Base-by-base conservation (phyloP, 2,113 vertebrate genomes). In the Scomber japonicus region DNA sequence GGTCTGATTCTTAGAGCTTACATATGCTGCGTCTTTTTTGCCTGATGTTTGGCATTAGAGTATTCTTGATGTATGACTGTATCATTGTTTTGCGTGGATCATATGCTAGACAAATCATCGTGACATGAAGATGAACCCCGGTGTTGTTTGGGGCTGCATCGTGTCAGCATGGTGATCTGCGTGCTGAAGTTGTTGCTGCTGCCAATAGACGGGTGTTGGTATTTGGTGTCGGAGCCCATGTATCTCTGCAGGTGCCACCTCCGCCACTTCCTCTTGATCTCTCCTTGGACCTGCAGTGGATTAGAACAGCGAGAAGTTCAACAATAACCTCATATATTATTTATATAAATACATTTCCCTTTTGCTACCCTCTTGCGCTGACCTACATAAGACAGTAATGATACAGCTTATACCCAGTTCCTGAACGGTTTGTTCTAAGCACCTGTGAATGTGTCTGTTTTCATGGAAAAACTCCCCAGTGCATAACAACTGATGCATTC, bases 221-320 rank as follows among this genome's bases (percentile, higher is more conserved):
- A 97, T 89, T 99, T 99, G 94, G 97, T 97, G 95, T 97, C 97
- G 74, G 97, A 95, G 88, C 96, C 93, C 94, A 99, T 97, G 91
- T 99, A 97, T 78, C 97, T 95, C 94, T 99, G 98, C 90, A 99
- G 95, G 93, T 98, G 98, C 98, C 98, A 99, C 94, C 98, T 95
- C 89, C 98, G 93, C 98, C 98, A 99, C 93, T 99, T 99, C 81
- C 98, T 96, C 94, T 98, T 99, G 93, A 99, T 97, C 94, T 99
- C 98, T 31, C 93, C 97, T 93, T 99, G 98, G 80, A 99, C 98
- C 98, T 99, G 6, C 3, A 57, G 49, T 1, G 1, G 14, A 63
- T 53, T 17, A 40, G 3, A 83, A 31, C 48, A 78, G 30, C 4
- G 19, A 54, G 21, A 14, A 11, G 3, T 40, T 40, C 35, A 40